phyloP scores from a whole-genome alignment of 37 sponge, comb jelly and placozoan species.

The Corticium candelabrum region DNA sequence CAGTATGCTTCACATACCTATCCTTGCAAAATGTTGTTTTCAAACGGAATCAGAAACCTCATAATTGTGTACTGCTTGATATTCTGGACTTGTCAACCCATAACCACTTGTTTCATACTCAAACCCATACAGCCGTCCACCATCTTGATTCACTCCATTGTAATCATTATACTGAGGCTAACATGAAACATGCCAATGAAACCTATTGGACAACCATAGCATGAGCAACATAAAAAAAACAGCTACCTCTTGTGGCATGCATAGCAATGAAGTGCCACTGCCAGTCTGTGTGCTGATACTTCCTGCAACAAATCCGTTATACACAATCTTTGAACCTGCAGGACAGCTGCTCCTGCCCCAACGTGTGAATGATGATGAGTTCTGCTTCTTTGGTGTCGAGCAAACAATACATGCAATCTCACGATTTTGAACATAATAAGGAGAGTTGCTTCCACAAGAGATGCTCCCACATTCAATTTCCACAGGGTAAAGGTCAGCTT shows the following conservation, averaged over 20 bases:
- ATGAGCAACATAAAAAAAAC: not conserved
- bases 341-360: not conserved
- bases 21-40: not conserved
- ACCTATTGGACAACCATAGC: not conserved
- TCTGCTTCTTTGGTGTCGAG: not conserved
- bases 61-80: not conserved
- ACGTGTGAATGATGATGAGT: not conserved
- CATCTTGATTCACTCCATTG: not conserved
- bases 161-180: not conserved
- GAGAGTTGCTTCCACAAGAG: not conserved
- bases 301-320: not conserved
- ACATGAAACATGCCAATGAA: too few species aligned
- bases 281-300: not conserved
- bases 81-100: not conserved
- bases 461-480: not conserved
- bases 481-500: not conserved
- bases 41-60: too few species aligned
- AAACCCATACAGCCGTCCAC: not conserved
- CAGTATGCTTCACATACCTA: not conserved
- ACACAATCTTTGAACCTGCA: not conserved
- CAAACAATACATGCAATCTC: not conserved
- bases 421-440: not conserved
- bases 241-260: not conserved
- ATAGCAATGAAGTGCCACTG: not conserved
- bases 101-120: not conserved